Base-by-base conservation (phyloP, 1,140 invertebrate genomes). In the Drosophila pruinosa region DNA sequence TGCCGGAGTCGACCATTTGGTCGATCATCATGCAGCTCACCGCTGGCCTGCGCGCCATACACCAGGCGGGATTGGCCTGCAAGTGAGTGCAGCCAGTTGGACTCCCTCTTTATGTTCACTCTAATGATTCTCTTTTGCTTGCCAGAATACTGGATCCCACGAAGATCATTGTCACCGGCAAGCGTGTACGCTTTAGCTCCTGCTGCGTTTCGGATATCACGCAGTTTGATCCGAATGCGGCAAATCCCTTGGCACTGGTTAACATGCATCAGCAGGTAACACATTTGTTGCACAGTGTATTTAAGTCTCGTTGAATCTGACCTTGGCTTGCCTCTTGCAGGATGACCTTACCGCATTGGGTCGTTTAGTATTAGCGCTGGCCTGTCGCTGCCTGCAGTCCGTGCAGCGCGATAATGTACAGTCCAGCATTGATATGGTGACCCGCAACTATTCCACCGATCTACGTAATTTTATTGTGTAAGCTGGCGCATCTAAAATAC, bases 1-100 rank as follows among this genome's bases (percentile, higher is more conserved):
- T 99, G 56, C 96, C 98, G 0, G 98, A 99, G 91, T 95, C 95
- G 61, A 94, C 97, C 36, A 95, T 99, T 64, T 99, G 98, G 98
- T 96, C 96, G 69, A 98, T 99, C 71, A 95, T 99, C 19, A 97
- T 99, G 77, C 98, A 99, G 92, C 92, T 99, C 43, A 98, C 97
- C 31, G 97, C 97, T n/a, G 98, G 97, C 2, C 92, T 99, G 41
- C 93, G 98, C 38, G 95, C 96, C 45, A 97, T 99, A 78, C 98
- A 99, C 92, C 94, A 96, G 53, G 95, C 96, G 67, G 94, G 95
- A 75, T 91, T 95, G 1, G 94, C 94, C 34, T 95, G 94, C 92
- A 94, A 94, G 93, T 95, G 71, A 69, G 76, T 74, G 2, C 1
- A 31, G 2, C 0, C 10, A 10, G 3, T 14, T 12, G 2, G 0